These are phyloP conservation scores for Trachemys scripta DNA, from an alignment of 2,113 vertebrate species.

Conservation along the genomic window DNA sequence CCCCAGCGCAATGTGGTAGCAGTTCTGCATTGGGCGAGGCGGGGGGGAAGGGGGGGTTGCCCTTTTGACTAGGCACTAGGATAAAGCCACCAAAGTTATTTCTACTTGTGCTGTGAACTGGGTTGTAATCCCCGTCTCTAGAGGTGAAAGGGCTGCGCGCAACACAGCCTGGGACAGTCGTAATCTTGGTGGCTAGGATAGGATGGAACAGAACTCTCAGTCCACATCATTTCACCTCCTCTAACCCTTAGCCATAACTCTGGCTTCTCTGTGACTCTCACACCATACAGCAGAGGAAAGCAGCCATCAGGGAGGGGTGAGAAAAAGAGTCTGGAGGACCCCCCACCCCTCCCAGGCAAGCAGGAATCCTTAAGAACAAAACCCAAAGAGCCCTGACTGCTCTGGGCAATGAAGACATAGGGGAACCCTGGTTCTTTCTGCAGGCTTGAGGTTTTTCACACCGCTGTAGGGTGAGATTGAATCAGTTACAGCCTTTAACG, in stretches of 20 bases:
- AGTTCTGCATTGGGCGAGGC: not conserved
- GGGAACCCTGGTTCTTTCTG: not conserved
- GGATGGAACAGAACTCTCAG: not conserved
- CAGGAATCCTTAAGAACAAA: not conserved
- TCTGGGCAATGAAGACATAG: accelerated
- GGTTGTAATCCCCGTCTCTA: not conserved
- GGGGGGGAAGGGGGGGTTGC: not conserved
- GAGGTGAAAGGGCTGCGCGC: not conserved
- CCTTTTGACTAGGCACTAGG: conserved; percentile 22
- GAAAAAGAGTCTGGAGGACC: not conserved
- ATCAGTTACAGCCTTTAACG: not conserved
- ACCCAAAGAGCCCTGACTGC: accelerated
- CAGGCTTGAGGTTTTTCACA: not conserved
- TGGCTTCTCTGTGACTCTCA: not conserved
- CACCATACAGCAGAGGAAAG: accelerated
- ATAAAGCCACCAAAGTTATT: not conserved
- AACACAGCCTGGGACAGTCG: accelerated
- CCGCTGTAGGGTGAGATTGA: not conserved
- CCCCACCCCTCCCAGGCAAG: not conserved
- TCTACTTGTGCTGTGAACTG: accelerated
- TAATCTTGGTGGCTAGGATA: accelerated
- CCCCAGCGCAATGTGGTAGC: too few species aligned
- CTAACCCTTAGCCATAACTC: accelerated
- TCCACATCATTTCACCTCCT: not conserved
- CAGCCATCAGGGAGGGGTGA: accelerated